These are phyloP conservation scores for Nephotettix cincticeps DNA, from an alignment of 1,140 invertebrate species.

Conservation along the genomic window DNA sequence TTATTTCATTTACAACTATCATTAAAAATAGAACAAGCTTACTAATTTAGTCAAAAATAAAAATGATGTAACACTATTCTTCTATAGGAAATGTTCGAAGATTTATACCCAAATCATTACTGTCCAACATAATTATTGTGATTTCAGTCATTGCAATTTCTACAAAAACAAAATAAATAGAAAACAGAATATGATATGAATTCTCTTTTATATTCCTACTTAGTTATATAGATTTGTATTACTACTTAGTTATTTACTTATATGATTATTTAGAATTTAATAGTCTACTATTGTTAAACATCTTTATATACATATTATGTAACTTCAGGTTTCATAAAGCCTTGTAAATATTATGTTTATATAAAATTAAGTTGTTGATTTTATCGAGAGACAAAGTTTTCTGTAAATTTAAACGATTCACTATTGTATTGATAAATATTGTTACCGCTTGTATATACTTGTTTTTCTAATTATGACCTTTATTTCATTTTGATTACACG, in stretches of 20 bases:
- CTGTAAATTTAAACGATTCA: conserved; percentile 17
- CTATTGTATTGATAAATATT: conserved; percentile 32
- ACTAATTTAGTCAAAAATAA: no score
- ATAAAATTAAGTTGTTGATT: conserved; percentile 21
- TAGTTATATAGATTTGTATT: background rate
- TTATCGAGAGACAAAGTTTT: conserved; percentile 1
- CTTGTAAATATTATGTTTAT: conserved; percentile 28
- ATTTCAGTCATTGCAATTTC: no score
- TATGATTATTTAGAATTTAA: background rate
- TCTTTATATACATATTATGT: background rate
- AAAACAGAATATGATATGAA: background rate
- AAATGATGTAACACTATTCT: no score
- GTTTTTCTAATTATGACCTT: conserved; percentile 38
- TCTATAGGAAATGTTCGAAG: no score
- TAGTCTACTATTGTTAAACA: background rate
- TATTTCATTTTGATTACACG: conserved; percentile 39
- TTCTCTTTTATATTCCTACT: background rate
- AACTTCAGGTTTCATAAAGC: conserved; percentile 12
- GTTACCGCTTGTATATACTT: conserved; percentile 39
- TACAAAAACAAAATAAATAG: no score
- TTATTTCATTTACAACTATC: no score
- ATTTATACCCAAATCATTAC: no score
- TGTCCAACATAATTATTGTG: no score
- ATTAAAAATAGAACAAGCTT: no score
- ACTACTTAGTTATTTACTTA: background rate